Evolutionary conservation across 2,888 invertebrate species (phyloP).

Genomic region (Caenorhabditis wallacei): DNA sequence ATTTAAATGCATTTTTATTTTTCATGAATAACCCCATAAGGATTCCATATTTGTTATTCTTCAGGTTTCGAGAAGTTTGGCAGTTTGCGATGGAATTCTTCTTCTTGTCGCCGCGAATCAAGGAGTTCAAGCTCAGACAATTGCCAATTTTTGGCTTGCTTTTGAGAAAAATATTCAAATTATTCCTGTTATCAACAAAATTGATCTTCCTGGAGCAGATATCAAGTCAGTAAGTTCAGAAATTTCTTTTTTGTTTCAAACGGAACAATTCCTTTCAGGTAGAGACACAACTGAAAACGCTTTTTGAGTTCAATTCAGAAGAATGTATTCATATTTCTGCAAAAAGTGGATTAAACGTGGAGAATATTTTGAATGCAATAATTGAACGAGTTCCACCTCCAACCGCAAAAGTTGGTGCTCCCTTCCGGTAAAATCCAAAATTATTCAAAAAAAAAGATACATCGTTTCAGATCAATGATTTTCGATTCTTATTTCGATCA

Average conservation of each 20-base stretch:
- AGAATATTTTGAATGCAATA: conserved; percentile 87
- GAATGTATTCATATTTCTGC: conserved; percentile 92
- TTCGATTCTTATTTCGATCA: conserved; percentile 96
- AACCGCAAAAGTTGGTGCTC: conserved; percentile 83
- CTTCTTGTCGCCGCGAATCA: conserved; percentile 95
- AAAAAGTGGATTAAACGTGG: conserved; percentile 92
- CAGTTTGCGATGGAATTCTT: conserved; percentile 95
- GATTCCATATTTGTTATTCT: not conserved
- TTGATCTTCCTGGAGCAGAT: conserved; percentile 93
- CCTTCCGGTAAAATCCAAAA: conserved; percentile 86
- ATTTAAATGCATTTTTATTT: too few species aligned
- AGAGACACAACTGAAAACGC: conserved; percentile 88
- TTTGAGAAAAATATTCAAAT: conserved; percentile 90
- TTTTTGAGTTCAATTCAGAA: conserved; percentile 90
- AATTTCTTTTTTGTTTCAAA: not conserved
- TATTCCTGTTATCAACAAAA: conserved; percentile 96
- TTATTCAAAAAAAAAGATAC: too few species aligned
- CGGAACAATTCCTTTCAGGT: conserved; percentile 84
- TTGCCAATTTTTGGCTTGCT: conserved; percentile 95
- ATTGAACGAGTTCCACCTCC: conserved; percentile 82
- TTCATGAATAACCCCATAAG: too few species aligned
- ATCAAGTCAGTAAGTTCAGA: conserved; percentile 86
- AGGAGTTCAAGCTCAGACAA: conserved; percentile 87
- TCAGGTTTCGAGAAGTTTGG: conserved; percentile 91
- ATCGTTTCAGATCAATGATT: conserved; percentile 87